Evolutionary conservation across 2,888 invertebrate genomes (phyloP), one percentile per base, ranked within the genome.

Genomic region (Willowsia nigromaculata): DNA sequence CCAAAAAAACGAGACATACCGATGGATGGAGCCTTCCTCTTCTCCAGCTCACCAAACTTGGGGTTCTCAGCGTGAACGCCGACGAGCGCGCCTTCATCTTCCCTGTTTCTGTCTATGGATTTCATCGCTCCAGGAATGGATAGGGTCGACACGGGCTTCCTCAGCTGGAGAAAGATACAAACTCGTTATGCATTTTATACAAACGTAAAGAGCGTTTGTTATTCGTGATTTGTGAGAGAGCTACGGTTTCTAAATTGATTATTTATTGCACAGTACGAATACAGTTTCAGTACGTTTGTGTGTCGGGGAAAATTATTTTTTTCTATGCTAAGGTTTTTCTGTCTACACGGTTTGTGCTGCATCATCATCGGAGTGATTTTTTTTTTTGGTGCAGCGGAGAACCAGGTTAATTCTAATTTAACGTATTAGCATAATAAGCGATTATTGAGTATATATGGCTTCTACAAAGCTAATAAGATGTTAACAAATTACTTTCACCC

Each of bases 111-210:
- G 86, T 92, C 93, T 88, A 94, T 91, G 47, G 88, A 91, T 65
- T 95, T 95, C 95, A 94, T 92, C 90, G 94, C 94, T 95, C 97
- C 97, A 94, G 98, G 98, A 95, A 98, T 97, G 95, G 98, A 98
- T 94, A 98, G 96, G 94, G 98, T 98, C 95, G 98, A 98, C 95
- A 97, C 97, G 95, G 98, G 98, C 96, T 98, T 99, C 95, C 98
- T 97, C 95, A 99, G 96, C 97, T 98, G 56, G 37, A 78, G 18
- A 68, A 96, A 53, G 9, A 50, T 53, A 78, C 25, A 22, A 11
- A 80, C 50, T 9, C 30, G 11, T 13, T 27, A n/a, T 65, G 43
- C 40, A 22, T 13, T 22, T 4, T 56, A 22, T 25, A 22, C n/a
- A 27, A 27, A 74, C 25, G 74, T 74, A 25, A 74, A 62, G 15